phyloP scores from a whole-genome alignment of 1,140 invertebrate genomes.

The Pogonomyrmex californicus region DNA sequence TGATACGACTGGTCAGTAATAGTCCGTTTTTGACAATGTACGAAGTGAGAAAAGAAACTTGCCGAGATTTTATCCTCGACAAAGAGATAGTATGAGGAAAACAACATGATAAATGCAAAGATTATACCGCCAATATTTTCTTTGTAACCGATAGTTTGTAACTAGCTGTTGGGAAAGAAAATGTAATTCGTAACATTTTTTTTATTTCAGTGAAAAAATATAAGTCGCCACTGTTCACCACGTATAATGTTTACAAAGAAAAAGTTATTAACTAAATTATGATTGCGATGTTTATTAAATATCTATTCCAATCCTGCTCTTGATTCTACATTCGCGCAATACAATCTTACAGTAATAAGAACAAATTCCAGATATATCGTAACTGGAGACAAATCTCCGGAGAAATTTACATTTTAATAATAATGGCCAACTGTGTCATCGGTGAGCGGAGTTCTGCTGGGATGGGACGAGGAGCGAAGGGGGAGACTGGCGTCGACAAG shows the following conservation, averaged over 20 bases:
- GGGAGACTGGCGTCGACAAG: constrained; percentile 73
- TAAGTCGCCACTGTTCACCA: not conserved
- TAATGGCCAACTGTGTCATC: constrained; percentile 60
- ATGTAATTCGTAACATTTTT: constrained; percentile 25
- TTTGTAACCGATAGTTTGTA: not conserved
- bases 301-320: not conserved
- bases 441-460: constrained; percentile 39
- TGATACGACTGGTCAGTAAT: constrained; percentile 57
- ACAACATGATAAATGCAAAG: constrained; percentile 33
- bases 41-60: constrained; percentile 2
- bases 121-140: constrained; percentile 34
- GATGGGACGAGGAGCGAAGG: not conserved
- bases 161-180: not conserved
- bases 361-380: constrained; percentile 55
- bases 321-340: not conserved
- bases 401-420: constrained; percentile 80
- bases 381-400: constrained; percentile 59
- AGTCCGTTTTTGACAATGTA: constrained; percentile 53
- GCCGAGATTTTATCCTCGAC: constrained; percentile 15
- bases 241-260: not conserved
- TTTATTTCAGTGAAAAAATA: not conserved
- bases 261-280: not conserved
- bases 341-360: constrained; percentile 51
- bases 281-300: not conserved
- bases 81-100: constrained; percentile 24